Conservation (phyloP, 2,113 vertebrate species). For the Muntiacus muntjak region DNA sequence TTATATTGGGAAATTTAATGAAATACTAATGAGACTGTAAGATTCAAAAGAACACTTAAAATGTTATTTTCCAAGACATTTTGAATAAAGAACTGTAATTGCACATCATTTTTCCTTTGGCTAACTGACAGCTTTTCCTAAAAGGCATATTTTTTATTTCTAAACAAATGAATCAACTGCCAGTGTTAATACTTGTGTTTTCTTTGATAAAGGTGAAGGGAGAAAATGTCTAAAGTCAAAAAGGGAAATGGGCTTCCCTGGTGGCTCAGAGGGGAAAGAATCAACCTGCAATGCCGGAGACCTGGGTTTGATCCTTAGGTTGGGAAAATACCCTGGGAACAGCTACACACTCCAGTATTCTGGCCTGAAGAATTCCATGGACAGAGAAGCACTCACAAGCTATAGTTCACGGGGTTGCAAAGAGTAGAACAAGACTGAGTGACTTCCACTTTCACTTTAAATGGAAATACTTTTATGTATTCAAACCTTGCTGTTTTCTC, state of each 20-base stretch:
- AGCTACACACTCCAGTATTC: not conserved
- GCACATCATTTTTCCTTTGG: conserved; percentile 71
- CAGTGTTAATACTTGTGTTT: conserved; percentile 52
- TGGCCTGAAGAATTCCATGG: not conserved
- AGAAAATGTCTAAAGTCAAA: not conserved
- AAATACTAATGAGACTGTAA: conserved; percentile 73
- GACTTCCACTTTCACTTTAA: not conserved
- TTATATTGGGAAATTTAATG: conserved; percentile 70
- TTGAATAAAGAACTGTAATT: conserved; percentile 70
- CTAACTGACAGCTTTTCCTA: conserved; percentile 71
- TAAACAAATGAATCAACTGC: conserved; percentile 57
- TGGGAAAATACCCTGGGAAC: not conserved
- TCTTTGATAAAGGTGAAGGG: conserved; percentile 32
- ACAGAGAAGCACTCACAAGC: not conserved
- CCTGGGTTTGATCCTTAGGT: not conserved
- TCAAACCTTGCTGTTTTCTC: not conserved
- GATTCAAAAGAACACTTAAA: conserved; percentile 70
- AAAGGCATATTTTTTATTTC: conserved; percentile 62
- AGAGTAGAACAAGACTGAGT: not conserved
- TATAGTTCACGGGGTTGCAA: not conserved
- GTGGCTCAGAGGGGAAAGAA: not conserved
- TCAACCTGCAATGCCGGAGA: not conserved
- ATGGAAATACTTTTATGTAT: not conserved
- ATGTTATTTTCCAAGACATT: conserved; percentile 70
- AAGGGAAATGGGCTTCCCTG: not conserved